A percentile compares a stretch with the other conserved stretches of the same genome.
phyloP scores from a whole-genome alignment of 1,140 invertebrate species.

The Drosophila elegans region DNA sequence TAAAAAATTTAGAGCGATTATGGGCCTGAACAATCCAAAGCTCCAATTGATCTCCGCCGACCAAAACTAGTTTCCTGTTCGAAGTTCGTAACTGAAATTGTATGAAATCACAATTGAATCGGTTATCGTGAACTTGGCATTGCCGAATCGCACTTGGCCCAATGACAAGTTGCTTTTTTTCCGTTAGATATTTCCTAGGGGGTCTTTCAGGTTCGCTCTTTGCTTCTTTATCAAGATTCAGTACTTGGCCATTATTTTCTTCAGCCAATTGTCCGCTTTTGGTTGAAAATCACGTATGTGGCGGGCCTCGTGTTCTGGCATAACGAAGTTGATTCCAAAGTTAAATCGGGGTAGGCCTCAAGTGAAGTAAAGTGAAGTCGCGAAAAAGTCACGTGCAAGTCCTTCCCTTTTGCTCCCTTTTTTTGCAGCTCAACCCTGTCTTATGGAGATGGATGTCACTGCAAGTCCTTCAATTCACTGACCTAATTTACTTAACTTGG shows the following conservation, averaged over 20 bases:
- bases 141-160: conserved; percentile 42
- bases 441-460: conserved; percentile 12
- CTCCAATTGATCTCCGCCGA: conserved; percentile 69
- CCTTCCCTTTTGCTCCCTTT: conserved; percentile 20
- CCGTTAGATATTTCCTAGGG: conserved; percentile 55
- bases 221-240: conserved; percentile 42
- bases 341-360: conserved; percentile 20
- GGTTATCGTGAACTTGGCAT: conserved; percentile 35
- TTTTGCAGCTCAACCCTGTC: conserved; percentile 9
- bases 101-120: conserved; percentile 35
- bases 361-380: conserved; percentile 37
- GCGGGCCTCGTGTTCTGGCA: conserved; percentile 43
- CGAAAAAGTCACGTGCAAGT: conserved; percentile 54
- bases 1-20: conserved; percentile 76
- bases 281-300: conserved; percentile 64
- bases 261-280: conserved; percentile 56
- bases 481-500: conserved; percentile 7
- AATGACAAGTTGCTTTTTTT: conserved; percentile 57
- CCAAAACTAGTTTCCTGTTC: conserved; percentile 70
- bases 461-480: conserved; percentile 2
- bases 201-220: conserved; percentile 12
- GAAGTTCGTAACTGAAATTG: conserved; percentile 27
- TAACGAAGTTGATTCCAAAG: conserved; percentile 43
- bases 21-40: conserved; percentile 56
- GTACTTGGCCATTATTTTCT: conserved; percentile 45